These are phyloP conservation scores for Lasioglossum zephyrum DNA, from an alignment of 2,888 invertebrate species.

Conservation along the genomic window DNA sequence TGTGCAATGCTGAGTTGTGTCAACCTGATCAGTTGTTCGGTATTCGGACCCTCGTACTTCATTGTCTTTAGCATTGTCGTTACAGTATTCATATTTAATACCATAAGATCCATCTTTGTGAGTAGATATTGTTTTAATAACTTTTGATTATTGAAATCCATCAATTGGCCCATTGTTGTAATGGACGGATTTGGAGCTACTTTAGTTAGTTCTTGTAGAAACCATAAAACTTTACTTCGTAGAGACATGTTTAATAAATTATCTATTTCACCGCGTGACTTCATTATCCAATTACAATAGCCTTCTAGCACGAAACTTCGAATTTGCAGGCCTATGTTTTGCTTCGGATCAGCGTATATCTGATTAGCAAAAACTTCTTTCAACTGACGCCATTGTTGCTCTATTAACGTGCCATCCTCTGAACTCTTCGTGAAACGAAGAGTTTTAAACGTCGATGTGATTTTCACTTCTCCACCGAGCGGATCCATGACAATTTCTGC, in stretches of 20 bases:
- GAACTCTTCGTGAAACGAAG: background rate
- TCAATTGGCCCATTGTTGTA: conserved; percentile 62
- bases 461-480: conserved; percentile 64
- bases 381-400: conserved; percentile 76
- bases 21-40: conserved; percentile 55
- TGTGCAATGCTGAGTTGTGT: conserved; percentile 31
- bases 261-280: conserved; percentile 63
- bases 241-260: conserved; percentile 52
- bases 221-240: conserved; percentile 73
- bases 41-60: conserved; percentile 41
- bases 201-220: conserved; percentile 76
- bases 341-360: conserved; percentile 70
- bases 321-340: conserved; percentile 68
- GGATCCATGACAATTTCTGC: conserved; percentile 67
- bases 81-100: conserved; percentile 55
- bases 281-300: conserved; percentile 72
- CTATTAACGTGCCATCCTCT: conserved; percentile 57
- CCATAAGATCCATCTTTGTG: conserved; percentile 66
- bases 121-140: conserved; percentile 65
- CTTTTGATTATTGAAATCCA: conserved; percentile 57
- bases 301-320: conserved; percentile 66
- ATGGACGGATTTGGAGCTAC: conserved; percentile 67
- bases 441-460: conserved; percentile 34
- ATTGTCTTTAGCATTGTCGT: conserved; percentile 54
- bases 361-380: conserved; percentile 77